A percentile compares a stretch with the other conserved stretches of the same genome.
phyloP scores from a whole-genome alignment of 2,797 vertebrate genomes.

The Aotus griseimembra region DNA sequence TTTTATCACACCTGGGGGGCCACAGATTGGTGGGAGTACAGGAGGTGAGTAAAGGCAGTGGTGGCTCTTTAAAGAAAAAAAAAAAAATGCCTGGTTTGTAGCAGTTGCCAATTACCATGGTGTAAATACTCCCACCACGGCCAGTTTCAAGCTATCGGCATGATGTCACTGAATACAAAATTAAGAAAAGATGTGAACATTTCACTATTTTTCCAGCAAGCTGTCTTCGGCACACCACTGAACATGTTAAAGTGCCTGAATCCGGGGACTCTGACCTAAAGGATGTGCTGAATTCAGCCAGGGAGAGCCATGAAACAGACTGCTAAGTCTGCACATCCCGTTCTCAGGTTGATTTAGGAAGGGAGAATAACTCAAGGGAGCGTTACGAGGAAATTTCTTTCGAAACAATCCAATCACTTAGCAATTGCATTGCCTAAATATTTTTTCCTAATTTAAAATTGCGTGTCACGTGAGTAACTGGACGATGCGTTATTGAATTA shows the following conservation, averaged over 20 bases:
- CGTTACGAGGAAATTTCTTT: not conserved
- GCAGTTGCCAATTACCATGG: not conserved
- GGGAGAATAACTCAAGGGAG: slow-evolving; percentile 15
- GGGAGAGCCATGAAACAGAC: not conserved
- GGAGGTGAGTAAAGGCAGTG: not conserved
- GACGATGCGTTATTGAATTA: slow-evolving; percentile 37
- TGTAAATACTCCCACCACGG: not conserved
- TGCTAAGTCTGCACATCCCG: fast-evolving
- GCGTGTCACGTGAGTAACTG: slow-evolving; percentile 3
- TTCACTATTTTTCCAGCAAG: not conserved
- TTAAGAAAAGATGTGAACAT: not conserved
- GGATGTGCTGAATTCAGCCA: not conserved
- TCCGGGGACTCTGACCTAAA: not conserved
- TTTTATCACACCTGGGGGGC: not conserved
- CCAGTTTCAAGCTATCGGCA: not conserved
- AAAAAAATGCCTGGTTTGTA: not conserved
- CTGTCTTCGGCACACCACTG: not conserved
- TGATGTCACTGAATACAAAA: not conserved
- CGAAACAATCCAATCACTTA: slow-evolving; percentile 62
- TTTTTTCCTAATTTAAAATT: slow-evolving; percentile 65
- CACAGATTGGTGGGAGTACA: fast-evolving
- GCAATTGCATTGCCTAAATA: slow-evolving; percentile 65
- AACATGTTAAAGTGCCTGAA: not conserved
- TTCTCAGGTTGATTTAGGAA: not conserved
- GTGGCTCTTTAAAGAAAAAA: no score